Conservation (phyloP, 2,113 vertebrate species). For the Upupa epops region DNA sequence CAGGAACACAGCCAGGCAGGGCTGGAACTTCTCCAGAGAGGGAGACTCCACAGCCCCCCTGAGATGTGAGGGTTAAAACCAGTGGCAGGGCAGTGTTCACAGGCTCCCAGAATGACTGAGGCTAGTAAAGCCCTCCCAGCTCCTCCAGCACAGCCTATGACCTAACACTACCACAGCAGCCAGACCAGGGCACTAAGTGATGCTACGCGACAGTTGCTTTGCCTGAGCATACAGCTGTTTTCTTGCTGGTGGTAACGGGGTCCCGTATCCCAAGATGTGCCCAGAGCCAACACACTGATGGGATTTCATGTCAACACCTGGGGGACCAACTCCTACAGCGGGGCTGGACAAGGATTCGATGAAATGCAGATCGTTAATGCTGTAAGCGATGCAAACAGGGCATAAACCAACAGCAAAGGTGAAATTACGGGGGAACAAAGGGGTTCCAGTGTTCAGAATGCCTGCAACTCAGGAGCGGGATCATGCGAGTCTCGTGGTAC, state of each 20-base stretch:
- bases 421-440: conserved; percentile 7
- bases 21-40: no score
- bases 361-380: conserved; percentile 43
- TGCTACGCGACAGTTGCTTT: conserved; percentile 20
- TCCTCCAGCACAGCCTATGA: no score
- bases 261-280: conserved; percentile 31
- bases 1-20: no score
- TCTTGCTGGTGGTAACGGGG: conserved; percentile 51
- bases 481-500: background rate
- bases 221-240: conserved; percentile 39
- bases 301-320: conserved; percentile 48
- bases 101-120: no score
- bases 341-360: conserved; percentile 22
- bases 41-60: no score
- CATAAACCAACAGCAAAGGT: background rate
- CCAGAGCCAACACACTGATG: conserved; percentile 26
- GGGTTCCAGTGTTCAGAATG: background rate
- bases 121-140: no score
- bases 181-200: background rate
- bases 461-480: background rate
- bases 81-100: background rate
- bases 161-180: no score
- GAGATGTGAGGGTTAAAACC: conserved; percentile 42
- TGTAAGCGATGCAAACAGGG: background rate
- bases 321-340: conserved; percentile 11